phyloP scores from a whole-genome alignment of 2,797 vertebrate species.

The Gallinago stenura region DNA sequence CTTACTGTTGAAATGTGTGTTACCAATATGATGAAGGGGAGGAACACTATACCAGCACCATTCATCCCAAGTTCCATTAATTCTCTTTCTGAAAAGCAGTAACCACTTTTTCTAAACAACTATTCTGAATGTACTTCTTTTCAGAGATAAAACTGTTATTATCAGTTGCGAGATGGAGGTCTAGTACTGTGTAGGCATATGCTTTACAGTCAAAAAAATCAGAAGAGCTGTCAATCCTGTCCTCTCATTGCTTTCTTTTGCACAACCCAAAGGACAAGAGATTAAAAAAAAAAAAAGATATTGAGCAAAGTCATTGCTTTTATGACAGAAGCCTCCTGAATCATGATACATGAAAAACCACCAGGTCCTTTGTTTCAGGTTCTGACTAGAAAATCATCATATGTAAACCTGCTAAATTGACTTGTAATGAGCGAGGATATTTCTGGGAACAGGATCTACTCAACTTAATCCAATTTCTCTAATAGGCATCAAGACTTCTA shows the following conservation, averaged over 20 bases:
- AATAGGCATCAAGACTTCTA: slow-evolving; percentile 33
- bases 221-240: not conserved
- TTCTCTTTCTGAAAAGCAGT: not conserved
- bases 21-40: too few species aligned
- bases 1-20: not conserved
- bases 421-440: slow-evolving; percentile 9
- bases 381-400: not conserved
- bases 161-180: not conserved
- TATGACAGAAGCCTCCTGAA: not conserved
- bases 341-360: not conserved
- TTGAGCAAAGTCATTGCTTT: not conserved
- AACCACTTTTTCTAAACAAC: not conserved
- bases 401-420: not conserved
- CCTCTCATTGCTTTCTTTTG: not conserved
- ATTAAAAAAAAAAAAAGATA: not conserved
- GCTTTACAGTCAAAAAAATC: not conserved
- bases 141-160: not conserved
- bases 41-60: not conserved
- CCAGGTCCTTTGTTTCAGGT: not conserved
- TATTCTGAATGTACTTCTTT: not conserved
- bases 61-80: not conserved
- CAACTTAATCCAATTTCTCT: slow-evolving; percentile 66
- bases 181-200: not conserved
- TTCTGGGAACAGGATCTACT: slow-evolving; percentile 52
- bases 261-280: not conserved